Base-by-base conservation (phyloP, 2,113 vertebrate genomes). In the Zosterops pallidus region DNA sequence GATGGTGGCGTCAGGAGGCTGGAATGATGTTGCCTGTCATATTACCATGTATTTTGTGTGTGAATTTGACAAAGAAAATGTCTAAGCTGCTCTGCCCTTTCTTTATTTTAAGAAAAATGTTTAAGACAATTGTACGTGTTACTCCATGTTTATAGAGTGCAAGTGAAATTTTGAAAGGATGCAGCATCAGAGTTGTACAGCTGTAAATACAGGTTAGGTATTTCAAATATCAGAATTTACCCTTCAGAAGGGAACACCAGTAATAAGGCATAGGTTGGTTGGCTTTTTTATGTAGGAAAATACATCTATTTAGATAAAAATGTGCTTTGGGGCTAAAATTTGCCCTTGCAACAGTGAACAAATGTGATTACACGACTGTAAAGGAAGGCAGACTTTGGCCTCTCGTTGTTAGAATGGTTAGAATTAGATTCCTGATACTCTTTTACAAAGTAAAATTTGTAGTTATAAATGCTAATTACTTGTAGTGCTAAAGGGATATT, bases 11-110 rank as follows among this genome's bases (percentile, higher is more conserved):
- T 98, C 99, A 0, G 99, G 99, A 7, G 99, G 99, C 71, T 99
- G 99, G 99, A 99, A 99, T 11, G 99, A 99, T 24, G 99, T 99
- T n/a, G 98, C 99, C 0, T 99, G 99, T 85, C 98, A 99, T 50
- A 98, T 98, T 21, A 99, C 99, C 91, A 99, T 99, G 99, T 99
- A 98, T 97, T 99, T 99, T 91, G 98, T 99, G 68, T 99, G 99
- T 39, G 99, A 99, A 96, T 99, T 99, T 90, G 99, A 99, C 96
- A 99, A 99, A 94, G 99, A 99, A 94, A 97, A 96, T 42, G 93
- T 99, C 86, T 99, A 97, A 99, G 83, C 35, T 78, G 42, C 31
- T 47, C 91, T 52, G 55, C 41, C 75, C 22, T 13, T 21, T 55
- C 67, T 79, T 60, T 67, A 18, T 83, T 69, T 74, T 64, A 63